Base-by-base conservation (phyloP, 2,797 vertebrate species). In the Xenopus petersii region DNA sequence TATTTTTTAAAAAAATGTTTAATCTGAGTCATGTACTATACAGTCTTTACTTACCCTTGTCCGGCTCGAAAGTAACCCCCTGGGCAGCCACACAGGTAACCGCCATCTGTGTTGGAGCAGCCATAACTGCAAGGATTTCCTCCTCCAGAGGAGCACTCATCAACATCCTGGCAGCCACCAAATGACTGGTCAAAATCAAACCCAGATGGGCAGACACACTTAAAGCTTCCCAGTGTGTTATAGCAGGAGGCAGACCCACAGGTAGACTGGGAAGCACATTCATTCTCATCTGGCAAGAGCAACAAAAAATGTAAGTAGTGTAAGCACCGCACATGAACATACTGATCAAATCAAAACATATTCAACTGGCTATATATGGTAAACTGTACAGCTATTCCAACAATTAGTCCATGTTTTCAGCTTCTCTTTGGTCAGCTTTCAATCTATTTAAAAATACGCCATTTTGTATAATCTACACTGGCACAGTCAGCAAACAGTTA, bases 51-150 rank as follows among this genome's bases (percentile, higher is more conserved):
- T 95, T 80, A 98, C 95, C 95, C 96, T 83, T 97, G 96, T 16
- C 96, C 95, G 0, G 94, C 95, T 80, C 94, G 83, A 89, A 92
- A 97, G 87, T 94, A 98, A 2, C 96, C 96, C 0, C 85, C 90
- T 0, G 93, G 94, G 51, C 93, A 95, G 67, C 93, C 92, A 0
- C 94, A 95, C 67, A 94, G 85, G 65, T 94, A 95, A 0, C 93
- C 92, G 0, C 94, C 94, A 0, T 92, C 91, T 0, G 92, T 95
- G 87, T 94, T 95, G 83, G 93, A 91, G 79, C 93, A 95, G 70
- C 94, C 89, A 0, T 91, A 94, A 75, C 88, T 93, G 84, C 94
- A 95, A 77, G 93, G 92, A 84, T 88, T 89, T 30, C 81, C 84
- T 33, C 80, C 84, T 21, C 77, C 83, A 0, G 71, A 74, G 0